Conservation (phyloP, 2,113 vertebrate genomes). For the Sinocyclocheilus anshuiensis region DNA sequence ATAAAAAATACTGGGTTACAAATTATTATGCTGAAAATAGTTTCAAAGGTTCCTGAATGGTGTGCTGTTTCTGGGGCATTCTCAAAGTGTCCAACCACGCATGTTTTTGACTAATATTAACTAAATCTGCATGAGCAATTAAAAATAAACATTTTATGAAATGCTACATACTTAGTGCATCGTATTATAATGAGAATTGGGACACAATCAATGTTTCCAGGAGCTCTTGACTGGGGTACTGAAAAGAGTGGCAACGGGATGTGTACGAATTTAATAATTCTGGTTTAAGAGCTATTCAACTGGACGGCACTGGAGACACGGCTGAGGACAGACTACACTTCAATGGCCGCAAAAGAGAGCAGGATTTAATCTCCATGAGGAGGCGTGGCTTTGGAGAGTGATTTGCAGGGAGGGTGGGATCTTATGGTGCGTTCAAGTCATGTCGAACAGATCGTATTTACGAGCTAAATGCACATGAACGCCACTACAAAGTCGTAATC, state of each 20-base stretch:
- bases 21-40: not conserved
- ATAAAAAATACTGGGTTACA: not conserved
- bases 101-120: not conserved
- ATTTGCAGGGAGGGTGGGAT: too few species aligned
- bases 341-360: slow-evolving; percentile 24
- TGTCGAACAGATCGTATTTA: not conserved
- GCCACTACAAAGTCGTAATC: not conserved
- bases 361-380: slow-evolving; percentile 22
- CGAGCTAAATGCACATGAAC: not conserved
- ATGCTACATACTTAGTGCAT: not conserved
- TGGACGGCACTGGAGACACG: slow-evolving; percentile 13
- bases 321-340: slow-evolving; percentile 33
- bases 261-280: slow-evolving; percentile 14
- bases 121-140: not conserved
- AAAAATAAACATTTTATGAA: not conserved
- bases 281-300: slow-evolving; percentile 29
- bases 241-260: not conserved
- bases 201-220: not conserved
- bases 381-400: too few species aligned
- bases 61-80: too few species aligned
- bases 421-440: not conserved
- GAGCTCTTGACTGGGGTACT: not conserved
- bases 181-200: not conserved
- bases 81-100: not conserved
- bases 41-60: not conserved